Percentiles rank a stretch among this genome's conserved stretches.
phyloP scores from a whole-genome alignment of 2,113 vertebrate genomes.

The Herpetotheres cachinnans region DNA sequence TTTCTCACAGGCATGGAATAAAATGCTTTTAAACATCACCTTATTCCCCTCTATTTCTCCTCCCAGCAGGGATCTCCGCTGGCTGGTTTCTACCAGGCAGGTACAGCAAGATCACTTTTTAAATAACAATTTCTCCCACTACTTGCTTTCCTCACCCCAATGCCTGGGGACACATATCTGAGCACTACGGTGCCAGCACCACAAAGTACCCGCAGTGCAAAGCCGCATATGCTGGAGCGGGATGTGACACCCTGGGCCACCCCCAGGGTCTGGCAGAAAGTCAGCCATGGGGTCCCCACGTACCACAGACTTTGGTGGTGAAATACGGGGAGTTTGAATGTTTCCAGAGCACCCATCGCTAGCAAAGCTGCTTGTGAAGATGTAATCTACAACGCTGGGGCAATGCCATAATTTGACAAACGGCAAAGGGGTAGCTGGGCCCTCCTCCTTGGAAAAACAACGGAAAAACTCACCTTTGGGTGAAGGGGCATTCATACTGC shows the following conservation, averaged over 20 bases:
- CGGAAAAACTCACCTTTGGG: not conserved
- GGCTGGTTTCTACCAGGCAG: not conserved
- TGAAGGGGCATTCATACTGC: not conserved
- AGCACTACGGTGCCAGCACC: not conserved
- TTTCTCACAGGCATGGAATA: not conserved
- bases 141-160: not conserved
- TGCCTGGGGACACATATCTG: not conserved
- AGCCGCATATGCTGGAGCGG: not conserved
- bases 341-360: not conserved
- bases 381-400: not conserved
- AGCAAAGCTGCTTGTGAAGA: not conserved
- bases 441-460: not conserved
- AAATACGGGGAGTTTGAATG: not conserved
- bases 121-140: not conserved
- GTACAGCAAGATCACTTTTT: not conserved
- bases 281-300: accelerated
- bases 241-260: not conserved
- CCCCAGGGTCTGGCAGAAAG: not conserved
- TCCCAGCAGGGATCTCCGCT: not conserved
- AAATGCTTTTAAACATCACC: not conserved
- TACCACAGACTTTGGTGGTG: not conserved
- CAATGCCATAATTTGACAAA: not conserved
- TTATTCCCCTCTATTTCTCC: not conserved
- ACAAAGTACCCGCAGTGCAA: not conserved
- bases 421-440: not conserved